Percentiles rank a stretch among this genome's conserved stretches.
These are phyloP conservation scores for Eupristina koningsbergeri DNA, from an alignment of 1,140 invertebrate genomes.

Conservation along the genomic window DNA sequence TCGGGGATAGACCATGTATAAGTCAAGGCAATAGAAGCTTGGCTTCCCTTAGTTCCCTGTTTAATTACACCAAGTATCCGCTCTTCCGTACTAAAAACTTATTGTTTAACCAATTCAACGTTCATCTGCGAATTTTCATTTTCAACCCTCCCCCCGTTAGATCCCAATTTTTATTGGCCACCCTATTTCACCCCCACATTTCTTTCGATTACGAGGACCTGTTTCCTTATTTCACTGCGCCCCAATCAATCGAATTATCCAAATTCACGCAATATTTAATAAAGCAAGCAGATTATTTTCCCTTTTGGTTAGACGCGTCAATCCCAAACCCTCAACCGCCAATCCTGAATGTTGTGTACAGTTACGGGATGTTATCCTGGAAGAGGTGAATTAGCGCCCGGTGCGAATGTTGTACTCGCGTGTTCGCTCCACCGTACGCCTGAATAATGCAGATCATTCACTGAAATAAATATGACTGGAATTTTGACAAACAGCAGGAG, in stretches of 20 bases:
- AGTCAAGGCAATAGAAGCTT: background rate
- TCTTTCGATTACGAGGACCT: background rate
- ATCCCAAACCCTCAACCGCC: background rate
- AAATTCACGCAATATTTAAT: slow-evolving; percentile 45
- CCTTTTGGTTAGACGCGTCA: background rate
- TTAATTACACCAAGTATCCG: slow-evolving; percentile 3
- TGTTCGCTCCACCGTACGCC: background rate
- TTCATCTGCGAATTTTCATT: slow-evolving; percentile 22
- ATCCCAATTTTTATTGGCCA: background rate
- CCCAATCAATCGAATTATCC: slow-evolving; percentile 36
- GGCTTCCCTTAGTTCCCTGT: background rate
- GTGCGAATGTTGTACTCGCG: background rate
- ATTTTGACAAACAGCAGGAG: slow-evolving; percentile 46
- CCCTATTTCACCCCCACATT: background rate
- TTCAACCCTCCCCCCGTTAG: background rate
- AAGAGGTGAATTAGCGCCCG: slow-evolving; percentile 1
- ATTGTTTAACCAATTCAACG: slow-evolving; percentile 1
- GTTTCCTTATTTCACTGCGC: background rate
- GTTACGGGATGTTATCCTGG: no score
- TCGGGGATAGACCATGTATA: no score
- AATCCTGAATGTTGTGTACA: no score
- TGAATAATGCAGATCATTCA: slow-evolving; percentile 44
- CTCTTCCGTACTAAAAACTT: background rate
- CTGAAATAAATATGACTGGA: slow-evolving; percentile 50
- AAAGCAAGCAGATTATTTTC: slow-evolving; percentile 32